Evolutionary conservation across 2,113 vertebrate species (phyloP).

Genomic region (Nicator chloris): DNA sequence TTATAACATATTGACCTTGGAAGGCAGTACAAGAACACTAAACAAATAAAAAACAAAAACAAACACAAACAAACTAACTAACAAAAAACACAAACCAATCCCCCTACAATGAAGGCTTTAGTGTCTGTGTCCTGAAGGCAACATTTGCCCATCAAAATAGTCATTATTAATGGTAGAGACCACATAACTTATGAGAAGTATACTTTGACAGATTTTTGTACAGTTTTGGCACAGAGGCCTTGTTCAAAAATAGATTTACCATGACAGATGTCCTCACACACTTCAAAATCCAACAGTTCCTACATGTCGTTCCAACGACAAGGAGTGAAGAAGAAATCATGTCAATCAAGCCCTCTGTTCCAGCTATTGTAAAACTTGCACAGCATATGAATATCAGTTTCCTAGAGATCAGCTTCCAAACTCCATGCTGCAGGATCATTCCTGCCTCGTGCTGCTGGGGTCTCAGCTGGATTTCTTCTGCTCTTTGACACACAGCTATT

Average conservation of each 20-base stretch:
- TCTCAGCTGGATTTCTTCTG: neutral
- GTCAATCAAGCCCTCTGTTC: slow-evolving; percentile 36
- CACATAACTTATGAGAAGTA: neutral
- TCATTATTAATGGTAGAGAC: neutral
- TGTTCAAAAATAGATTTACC: slow-evolving; percentile 50
- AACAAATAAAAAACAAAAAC: neutral
- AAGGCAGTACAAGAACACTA: neutral
- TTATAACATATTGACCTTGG: neutral
- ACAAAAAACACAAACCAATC: neutral
- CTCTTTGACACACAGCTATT: neutral
- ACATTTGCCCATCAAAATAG: neutral
- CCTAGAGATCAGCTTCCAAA: neutral
- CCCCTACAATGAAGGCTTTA: neutral
- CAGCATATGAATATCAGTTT: neutral
- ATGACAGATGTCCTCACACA: slow-evolving; percentile 40
- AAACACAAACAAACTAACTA: neutral
- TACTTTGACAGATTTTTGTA: neutral
- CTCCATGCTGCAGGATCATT: neutral
- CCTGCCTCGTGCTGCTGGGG: neutral
- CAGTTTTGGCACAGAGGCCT: neutral
- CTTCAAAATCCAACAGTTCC: slow-evolving; percentile 13
- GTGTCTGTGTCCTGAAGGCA: neutral
- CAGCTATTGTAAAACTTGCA: slow-evolving; percentile 16
- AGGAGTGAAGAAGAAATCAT: slow-evolving; percentile 28
- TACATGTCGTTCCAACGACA: neutral